phyloP scores from a whole-genome alignment of 2,797 vertebrate genomes.

The Poecilia wingei region DNA sequence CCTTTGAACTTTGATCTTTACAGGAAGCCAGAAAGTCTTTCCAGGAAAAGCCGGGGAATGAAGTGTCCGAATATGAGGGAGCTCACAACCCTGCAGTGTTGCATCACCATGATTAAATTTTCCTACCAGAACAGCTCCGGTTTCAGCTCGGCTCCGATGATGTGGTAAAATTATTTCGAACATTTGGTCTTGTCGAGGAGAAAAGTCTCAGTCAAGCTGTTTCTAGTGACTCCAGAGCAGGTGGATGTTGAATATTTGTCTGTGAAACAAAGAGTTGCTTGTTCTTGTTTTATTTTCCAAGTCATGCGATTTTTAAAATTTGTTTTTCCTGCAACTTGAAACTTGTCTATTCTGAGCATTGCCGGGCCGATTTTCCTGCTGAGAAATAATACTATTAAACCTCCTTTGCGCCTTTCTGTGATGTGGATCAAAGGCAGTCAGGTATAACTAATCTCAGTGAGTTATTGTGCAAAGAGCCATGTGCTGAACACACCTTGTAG shows the following conservation, averaged over 20 bases:
- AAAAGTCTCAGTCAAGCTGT: background rate
- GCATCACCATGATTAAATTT: conserved; percentile 14
- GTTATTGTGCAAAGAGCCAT: conserved; percentile 40
- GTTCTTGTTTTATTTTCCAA: conserved; percentile 35
- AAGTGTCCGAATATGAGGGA: conserved; percentile 18
- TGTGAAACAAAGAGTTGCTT: conserved; percentile 4
- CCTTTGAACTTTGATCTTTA: conserved; percentile 53
- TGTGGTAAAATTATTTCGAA: background rate
- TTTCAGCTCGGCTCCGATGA: background rate
- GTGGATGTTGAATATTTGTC: background rate
- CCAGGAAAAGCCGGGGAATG: conserved; percentile 48
- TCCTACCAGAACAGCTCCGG: background rate
- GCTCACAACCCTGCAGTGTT: conserved; percentile 14
- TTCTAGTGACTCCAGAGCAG: background rate
- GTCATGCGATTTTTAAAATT: conserved; percentile 53
- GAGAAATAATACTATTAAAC: conserved; percentile 40
- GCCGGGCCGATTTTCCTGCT: conserved; percentile 58
- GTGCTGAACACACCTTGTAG: conserved; percentile 45
- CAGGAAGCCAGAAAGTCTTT: conserved; percentile 57
- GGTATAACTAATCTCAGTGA: conserved; percentile 23
- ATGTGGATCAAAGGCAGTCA: conserved; percentile 14
- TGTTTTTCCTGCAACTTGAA: conserved; percentile 70
- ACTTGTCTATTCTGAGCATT: conserved; percentile 75
- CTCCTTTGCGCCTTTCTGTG: conserved; percentile 11
- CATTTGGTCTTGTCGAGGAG: background rate